Percentiles rank a stretch among this genome's conserved stretches.
phyloP scores from a whole-genome alignment of 2,797 vertebrate genomes.

The Harpagifer antarcticus region DNA sequence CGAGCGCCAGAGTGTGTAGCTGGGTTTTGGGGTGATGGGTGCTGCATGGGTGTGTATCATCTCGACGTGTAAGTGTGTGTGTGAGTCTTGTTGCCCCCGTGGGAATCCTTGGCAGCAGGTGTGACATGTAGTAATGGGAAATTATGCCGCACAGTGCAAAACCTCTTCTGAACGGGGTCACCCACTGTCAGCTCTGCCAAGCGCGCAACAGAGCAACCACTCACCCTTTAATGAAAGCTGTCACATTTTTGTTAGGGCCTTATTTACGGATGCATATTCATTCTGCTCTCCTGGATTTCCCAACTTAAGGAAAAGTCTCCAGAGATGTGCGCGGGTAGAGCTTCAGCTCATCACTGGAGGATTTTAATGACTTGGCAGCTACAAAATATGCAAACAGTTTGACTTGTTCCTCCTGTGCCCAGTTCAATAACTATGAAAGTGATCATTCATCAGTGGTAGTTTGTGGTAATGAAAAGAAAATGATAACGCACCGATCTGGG shows the following conservation, averaged over 20 bases:
- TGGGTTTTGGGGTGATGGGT: slow-evolving; percentile 73
- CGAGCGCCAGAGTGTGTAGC: slow-evolving; percentile 69
- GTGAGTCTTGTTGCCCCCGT: slow-evolving; percentile 60
- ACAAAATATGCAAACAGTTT: slow-evolving; percentile 16
- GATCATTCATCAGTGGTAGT: slow-evolving; percentile 52
- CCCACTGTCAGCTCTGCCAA: slow-evolving; percentile 78
- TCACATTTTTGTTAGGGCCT: slow-evolving; percentile 66
- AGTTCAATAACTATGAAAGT: slow-evolving; percentile 55
- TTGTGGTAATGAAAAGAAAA: slow-evolving; percentile 7
- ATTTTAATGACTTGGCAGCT: slow-evolving; percentile 53
- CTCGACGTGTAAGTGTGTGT: slow-evolving; percentile 50
- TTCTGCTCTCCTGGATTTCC: slow-evolving; percentile 56
- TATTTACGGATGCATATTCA: slow-evolving; percentile 75
- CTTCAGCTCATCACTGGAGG: slow-evolving; percentile 46
- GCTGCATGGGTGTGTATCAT: slow-evolving; percentile 72
- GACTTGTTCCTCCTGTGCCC: slow-evolving; percentile 29
- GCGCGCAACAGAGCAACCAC: slow-evolving; percentile 70
- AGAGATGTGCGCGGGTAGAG: slow-evolving; percentile 46
- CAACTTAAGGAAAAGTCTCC: slow-evolving; percentile 54
- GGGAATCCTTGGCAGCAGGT: slow-evolving; percentile 81
- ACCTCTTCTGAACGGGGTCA: slow-evolving; percentile 81
- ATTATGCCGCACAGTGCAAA: slow-evolving; percentile 84
- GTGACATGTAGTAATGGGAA: slow-evolving; percentile 86
- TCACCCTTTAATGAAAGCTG: slow-evolving; percentile 81
- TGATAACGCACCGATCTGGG: background rate